phyloP scores from a whole-genome alignment of 2,113 vertebrate genomes.

The Campylorhamphus procurvoides region DNA sequence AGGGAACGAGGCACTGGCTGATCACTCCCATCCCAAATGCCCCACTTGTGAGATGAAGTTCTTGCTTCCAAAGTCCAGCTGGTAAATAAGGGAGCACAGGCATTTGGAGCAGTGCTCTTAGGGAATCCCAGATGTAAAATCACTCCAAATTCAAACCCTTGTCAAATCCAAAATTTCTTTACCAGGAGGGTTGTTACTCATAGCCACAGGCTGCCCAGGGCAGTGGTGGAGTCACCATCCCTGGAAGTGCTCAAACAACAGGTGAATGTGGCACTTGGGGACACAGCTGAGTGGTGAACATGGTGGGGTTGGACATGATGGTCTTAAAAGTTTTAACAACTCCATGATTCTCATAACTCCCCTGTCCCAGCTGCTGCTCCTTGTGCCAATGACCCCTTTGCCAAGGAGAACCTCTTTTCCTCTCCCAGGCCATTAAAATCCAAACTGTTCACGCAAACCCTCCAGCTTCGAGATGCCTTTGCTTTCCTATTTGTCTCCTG shows the following conservation, averaged over 20 bases:
- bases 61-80: neutral
- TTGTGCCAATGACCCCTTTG: neutral
- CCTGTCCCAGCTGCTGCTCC: neutral
- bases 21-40: neutral
- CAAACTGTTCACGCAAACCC: neutral
- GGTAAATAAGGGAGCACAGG: neutral
- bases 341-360: neutral
- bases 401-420: neutral
- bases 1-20: neutral
- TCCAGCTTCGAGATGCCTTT: neutral
- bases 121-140: neutral
- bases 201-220: neutral
- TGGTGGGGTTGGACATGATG: neutral
- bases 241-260: neutral
- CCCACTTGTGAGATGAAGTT: neutral
- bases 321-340: neutral
- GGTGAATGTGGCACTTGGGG: neutral
- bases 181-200: neutral
- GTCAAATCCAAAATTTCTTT: neutral
- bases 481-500: slow-evolving; percentile 14
- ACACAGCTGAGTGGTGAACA: neutral
- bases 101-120: neutral
- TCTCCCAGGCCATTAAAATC: neutral
- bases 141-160: neutral
- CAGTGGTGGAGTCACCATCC: neutral